These are phyloP conservation scores for Ginglymostoma cirratum DNA, from an alignment of 2,113 vertebrate genomes.

Conservation along the genomic window DNA sequence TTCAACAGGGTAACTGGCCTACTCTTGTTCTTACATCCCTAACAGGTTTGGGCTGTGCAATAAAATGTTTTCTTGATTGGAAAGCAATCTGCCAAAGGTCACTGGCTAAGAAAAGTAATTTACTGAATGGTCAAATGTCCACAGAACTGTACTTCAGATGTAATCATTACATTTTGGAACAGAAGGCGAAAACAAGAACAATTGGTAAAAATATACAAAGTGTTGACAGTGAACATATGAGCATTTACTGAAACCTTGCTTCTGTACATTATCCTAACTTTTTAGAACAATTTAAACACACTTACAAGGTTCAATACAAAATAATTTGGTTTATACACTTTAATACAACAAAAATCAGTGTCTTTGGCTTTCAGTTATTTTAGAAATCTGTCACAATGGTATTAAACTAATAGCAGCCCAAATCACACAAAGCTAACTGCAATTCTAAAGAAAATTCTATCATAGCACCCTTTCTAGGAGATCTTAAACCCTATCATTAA, in stretches of 20 bases:
- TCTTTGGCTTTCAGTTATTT: neutral
- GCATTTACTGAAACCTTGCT: neutral
- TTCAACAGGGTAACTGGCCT: no score
- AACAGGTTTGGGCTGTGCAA: neutral
- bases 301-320: neutral
- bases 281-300: neutral
- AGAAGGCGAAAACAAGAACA: neutral
- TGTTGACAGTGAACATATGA: neutral
- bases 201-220: neutral
- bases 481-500: constrained; percentile 5
- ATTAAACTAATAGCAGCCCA: neutral
- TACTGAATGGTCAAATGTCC: neutral
- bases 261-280: neutral
- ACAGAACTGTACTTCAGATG: neutral
- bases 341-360: neutral
- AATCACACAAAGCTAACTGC: neutral
- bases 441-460: neutral
- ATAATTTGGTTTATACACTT: neutral
- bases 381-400: neutral
- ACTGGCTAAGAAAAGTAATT: neutral
- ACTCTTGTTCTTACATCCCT: no score
- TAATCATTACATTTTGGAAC: neutral
- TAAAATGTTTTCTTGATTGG: neutral
- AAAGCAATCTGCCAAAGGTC: no score
- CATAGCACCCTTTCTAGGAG: neutral